Evolutionary conservation across 2,113 vertebrate species (phyloP), one percentile per base, ranked within the genome.

Genomic region (Paralichthys olivaceus): DNA sequence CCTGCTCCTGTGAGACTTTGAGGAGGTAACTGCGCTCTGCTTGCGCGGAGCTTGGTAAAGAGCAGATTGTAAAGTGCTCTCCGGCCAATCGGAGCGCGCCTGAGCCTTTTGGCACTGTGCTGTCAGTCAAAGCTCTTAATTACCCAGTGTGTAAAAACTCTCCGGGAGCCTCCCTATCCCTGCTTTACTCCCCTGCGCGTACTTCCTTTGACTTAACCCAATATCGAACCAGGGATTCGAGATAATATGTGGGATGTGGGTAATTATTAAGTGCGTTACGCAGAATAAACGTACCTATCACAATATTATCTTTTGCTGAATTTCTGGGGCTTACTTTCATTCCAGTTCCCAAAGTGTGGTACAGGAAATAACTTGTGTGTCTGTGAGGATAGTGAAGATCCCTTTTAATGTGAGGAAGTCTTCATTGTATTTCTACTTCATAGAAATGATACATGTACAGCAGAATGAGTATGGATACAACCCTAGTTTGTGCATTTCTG

Each of bases 91-190:
- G 84, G 89, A 94, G 81, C 4, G 82, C 77, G 85, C 69, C 85
- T 79, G 79, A 47, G 89, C 93, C 91, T 92, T 94, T 93, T 93
- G 92, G 90, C 89, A 87, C 87, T 70, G 67, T 14, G 77, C 86
- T 93, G 93, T 92, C 92, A 93, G 88, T 94, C 93, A 94, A 72
- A 85, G 75, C 49, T 73, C 81, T 90, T 90, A 89, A 91, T 89
- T 90, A 92, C 81, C 77, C 68, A 13, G 75, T 22, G 85, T 67
- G 86, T 85, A 87, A 90, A 84, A 91, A 70, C 80, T 66, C 86
- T 47, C 69, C 75, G 71, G 76, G 80, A 89, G 75, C 61, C 83
- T 63, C 72, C 62, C 54, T 23, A 37, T 69, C 59, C 51, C 67
- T 17, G 25, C 76, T 61, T 80, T 14, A 20, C 74, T 61, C 80